These are phyloP conservation scores for Ladona fulva DNA, from an alignment of 1,140 invertebrate genomes.

Conservation along the genomic window DNA sequence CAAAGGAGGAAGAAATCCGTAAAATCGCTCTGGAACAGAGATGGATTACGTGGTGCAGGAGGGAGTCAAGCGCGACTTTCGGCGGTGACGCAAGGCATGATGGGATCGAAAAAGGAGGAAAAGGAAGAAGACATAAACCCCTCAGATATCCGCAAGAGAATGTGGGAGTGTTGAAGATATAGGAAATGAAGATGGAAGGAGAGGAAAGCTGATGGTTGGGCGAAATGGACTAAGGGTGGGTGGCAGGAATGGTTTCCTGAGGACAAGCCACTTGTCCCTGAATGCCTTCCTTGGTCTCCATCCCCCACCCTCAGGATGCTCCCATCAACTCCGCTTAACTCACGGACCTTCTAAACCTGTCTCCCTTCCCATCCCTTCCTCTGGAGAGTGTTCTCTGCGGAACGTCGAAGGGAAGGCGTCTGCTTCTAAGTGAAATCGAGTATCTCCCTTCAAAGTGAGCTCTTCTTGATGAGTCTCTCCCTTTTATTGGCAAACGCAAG, in stretches of 20 bases:
- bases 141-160: neutral
- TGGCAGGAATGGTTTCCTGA: neutral
- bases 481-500: no score
- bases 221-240: neutral
- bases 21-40: no score
- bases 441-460: neutral
- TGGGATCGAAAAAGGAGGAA: neutral
- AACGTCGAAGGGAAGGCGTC: neutral
- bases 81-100: neutral
- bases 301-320: neutral
- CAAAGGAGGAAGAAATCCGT: no score
- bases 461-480: no score
- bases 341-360: constrained; percentile 7
- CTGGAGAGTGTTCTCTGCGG: no score
- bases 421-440: neutral
- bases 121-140: no score
- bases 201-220: neutral
- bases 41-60: no score
- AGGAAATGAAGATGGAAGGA: neutral
- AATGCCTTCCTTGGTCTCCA: neutral
- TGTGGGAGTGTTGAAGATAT: neutral
- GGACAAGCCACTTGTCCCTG: neutral
- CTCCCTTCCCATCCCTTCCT: neutral
- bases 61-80: no score
- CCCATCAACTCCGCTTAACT: constrained; percentile 3